A percentile compares a stretch with the other conserved stretches of the same genome.
These are phyloP conservation scores for Acleris literana DNA, from an alignment of 2,888 invertebrate genomes.

Conservation along the genomic window DNA sequence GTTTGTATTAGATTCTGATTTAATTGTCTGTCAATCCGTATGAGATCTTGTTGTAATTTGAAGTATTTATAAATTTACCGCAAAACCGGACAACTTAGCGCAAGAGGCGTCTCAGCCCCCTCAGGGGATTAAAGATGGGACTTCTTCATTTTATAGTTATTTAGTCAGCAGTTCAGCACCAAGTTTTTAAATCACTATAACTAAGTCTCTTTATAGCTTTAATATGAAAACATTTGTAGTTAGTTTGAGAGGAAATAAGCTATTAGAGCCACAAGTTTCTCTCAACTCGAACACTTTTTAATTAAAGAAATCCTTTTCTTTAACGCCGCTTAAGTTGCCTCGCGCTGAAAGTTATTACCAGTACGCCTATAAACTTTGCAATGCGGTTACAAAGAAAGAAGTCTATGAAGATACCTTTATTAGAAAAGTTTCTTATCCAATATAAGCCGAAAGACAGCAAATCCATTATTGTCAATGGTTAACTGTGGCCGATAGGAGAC, in stretches of 20 bases:
- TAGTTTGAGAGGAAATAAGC: background rate
- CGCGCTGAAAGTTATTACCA: conserved; percentile 45
- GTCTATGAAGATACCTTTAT: conserved; percentile 31
- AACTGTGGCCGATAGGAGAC: conserved; percentile 2
- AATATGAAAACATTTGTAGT: background rate
- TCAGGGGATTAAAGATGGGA: too few species aligned
- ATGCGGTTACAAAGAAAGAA: conserved; percentile 28
- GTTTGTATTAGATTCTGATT: too few species aligned
- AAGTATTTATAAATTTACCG: too few species aligned
- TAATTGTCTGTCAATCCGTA: too few species aligned
- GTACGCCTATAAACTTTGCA: conserved; percentile 33
- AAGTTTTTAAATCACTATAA: too few species aligned
- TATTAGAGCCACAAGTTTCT: conserved; percentile 6
- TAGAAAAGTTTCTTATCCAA: conserved; percentile 34
- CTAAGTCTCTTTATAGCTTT: too few species aligned
- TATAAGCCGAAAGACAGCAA: conserved; percentile 27
- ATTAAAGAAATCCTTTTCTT: conserved; percentile 46
- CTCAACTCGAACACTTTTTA: conserved; percentile 41
- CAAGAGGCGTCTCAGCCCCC: too few species aligned
- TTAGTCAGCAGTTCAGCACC: too few species aligned
- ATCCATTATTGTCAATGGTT: conserved; percentile 25
- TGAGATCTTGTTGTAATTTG: too few species aligned
- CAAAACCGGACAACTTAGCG: too few species aligned
- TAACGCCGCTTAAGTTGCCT: conserved; percentile 41
- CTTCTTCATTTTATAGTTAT: too few species aligned